These are phyloP conservation scores for Oreotrochilus melanogaster DNA, from an alignment of 2,113 vertebrate genomes.

Conservation along the genomic window DNA sequence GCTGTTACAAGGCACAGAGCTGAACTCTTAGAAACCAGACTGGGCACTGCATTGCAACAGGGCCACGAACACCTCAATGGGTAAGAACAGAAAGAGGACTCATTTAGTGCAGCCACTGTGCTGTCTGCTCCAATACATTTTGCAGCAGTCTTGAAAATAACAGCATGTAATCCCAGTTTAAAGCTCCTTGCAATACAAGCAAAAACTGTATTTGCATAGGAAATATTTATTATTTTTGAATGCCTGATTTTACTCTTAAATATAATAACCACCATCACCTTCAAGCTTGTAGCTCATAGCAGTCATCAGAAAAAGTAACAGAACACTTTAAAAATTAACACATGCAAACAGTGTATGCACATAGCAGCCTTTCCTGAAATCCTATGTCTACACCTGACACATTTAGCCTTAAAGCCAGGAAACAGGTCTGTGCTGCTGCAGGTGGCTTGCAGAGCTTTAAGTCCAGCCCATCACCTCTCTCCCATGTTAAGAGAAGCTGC, in stretches of 20 bases:
- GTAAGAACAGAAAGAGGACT: not conserved
- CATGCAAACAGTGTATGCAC: not conserved
- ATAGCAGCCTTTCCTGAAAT: not conserved
- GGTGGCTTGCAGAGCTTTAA: not conserved
- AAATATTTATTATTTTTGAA: not conserved
- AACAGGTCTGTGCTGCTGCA: not conserved
- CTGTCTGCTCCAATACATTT: not conserved
- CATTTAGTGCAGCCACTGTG: not conserved
- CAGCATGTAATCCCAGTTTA: not conserved
- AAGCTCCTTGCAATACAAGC: not conserved
- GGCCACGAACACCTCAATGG: not conserved
- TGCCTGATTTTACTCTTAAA: not conserved
- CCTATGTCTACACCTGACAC: not conserved
- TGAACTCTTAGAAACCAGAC: not conserved
- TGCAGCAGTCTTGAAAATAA: not conserved
- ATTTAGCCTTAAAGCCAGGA: not conserved
- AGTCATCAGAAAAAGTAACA: not conserved
- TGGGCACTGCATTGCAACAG: not conserved
- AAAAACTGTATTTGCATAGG: not conserved
- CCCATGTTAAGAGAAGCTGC: not conserved
- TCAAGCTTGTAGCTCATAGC: not conserved
- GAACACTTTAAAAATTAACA: not conserved
- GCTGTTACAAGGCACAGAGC: fast-evolving
- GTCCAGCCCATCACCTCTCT: not conserved
- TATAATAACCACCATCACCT: not conserved